Conservation (phyloP, 1,140 invertebrate genomes). For the Pemphigus obesinymphae region DNA sequence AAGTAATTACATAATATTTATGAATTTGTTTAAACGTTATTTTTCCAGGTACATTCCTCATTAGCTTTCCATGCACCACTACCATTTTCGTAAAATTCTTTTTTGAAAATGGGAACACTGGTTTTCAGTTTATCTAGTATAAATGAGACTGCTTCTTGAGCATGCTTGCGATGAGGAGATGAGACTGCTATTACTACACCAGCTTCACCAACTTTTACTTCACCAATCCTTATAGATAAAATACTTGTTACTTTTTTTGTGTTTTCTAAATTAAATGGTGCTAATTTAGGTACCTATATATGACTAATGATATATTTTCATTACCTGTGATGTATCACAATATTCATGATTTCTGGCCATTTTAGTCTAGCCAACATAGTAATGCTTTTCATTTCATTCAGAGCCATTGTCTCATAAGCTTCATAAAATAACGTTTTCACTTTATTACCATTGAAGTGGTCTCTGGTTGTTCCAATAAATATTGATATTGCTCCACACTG, state of each 20-base stretch:
- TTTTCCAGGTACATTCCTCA: conserved; percentile 66
- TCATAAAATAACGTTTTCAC: conserved; percentile 85
- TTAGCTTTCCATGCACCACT: conserved; percentile 67
- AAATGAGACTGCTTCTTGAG: conserved; percentile 74
- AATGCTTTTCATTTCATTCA: conserved; percentile 75
- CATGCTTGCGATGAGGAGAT: conserved; percentile 77
- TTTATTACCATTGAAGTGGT: conserved; percentile 81
- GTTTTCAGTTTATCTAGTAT: conserved; percentile 83
- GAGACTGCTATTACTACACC: conserved; percentile 88
- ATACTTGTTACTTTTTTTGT: background rate
- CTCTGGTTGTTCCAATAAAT: conserved; percentile 87
- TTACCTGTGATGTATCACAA: conserved; percentile 74
- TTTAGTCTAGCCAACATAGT: conserved; percentile 65
- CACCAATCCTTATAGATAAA: conserved; percentile 60
- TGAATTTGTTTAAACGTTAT: background rate
- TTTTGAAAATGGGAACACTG: conserved; percentile 93
- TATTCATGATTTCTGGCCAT: conserved; percentile 69
- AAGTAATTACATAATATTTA: too few relatives aligned
- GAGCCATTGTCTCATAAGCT: conserved; percentile 87
- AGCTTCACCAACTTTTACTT: conserved; percentile 80
- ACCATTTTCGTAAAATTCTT: conserved; percentile 74
- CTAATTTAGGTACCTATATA: too few relatives aligned
- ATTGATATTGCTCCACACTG: conserved; percentile 81
- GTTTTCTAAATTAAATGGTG: too few relatives aligned
- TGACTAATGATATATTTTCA: background rate